Conservation (phyloP, 2,888 invertebrate genomes). For the Linyphia triangularis region DNA sequence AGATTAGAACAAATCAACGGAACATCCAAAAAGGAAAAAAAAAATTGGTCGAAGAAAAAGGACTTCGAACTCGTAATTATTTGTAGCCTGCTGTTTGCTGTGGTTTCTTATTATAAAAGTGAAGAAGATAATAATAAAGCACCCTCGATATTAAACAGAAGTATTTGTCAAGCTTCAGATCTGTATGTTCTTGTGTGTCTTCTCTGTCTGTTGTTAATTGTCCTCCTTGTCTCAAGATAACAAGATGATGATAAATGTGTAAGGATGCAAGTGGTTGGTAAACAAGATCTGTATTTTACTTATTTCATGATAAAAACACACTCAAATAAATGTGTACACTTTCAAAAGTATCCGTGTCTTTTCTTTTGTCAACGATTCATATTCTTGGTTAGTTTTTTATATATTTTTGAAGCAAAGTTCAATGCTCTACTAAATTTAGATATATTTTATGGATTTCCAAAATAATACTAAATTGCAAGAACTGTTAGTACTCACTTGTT, state of each 20-base stretch:
- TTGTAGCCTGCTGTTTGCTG: conserved; percentile 51
- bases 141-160: conserved; percentile 23
- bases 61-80: conserved; percentile 26
- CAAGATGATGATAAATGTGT: conserved; percentile 15
- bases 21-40: conserved; percentile 2
- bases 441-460: too few species aligned
- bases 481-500: too few species aligned
- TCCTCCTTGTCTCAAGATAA: not conserved
- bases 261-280: conserved; percentile 43
- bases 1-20: conserved; percentile 17
- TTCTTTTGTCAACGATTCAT: not conserved
- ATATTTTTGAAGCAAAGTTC: too few species aligned
- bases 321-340: conserved; percentile 66
- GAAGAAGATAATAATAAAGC: not conserved
- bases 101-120: conserved; percentile 8
- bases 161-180: conserved; percentile 66
- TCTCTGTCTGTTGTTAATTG: not conserved
- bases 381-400: not conserved
- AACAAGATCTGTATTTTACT: conserved; percentile 73
- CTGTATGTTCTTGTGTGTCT: conserved; percentile 33
- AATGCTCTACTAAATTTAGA: too few species aligned
- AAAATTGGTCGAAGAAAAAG: conserved; percentile 37
- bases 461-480: too few species aligned
- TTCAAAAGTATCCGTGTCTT: conserved; percentile 19
- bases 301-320: conserved; percentile 58